Conservation (phyloP, 2,113 vertebrate genomes). For the Puffinus mauretanicus region DNA sequence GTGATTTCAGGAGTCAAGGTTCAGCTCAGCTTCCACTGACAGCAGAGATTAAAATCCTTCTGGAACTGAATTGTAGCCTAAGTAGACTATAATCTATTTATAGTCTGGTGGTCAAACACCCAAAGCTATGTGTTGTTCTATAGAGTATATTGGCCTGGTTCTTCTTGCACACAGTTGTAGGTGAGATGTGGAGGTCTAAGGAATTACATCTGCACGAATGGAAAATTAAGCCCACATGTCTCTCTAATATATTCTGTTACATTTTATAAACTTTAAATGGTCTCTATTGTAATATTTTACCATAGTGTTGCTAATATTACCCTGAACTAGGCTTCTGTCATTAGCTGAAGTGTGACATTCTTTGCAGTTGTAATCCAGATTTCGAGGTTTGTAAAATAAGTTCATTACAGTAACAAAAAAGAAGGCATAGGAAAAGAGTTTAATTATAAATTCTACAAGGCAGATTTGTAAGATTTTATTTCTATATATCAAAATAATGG, state of each 20-base stretch:
- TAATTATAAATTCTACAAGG: background rate
- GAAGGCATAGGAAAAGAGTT: background rate
- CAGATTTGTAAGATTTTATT: background rate
- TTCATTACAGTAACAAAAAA: background rate
- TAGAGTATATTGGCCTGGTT: background rate
- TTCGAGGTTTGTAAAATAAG: background rate
- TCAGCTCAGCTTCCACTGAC: background rate
- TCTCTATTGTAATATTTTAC: conserved; percentile 23
- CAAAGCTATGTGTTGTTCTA: background rate
- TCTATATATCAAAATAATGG: background rate
- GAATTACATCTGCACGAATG: background rate
- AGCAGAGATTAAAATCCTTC: background rate
- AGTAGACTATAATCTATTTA: background rate
- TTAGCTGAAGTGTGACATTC: conserved; percentile 35
- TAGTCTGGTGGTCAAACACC: background rate
- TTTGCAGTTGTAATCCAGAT: conserved; percentile 17
- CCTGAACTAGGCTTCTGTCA: conserved; percentile 4
- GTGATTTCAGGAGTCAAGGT: background rate
- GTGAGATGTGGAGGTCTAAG: background rate
- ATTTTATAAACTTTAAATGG: conserved; percentile 41
- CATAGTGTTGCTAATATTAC: conserved; percentile 21
- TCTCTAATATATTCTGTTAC: conserved; percentile 45
- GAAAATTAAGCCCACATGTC: conserved; percentile 41
- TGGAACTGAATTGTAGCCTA: background rate
- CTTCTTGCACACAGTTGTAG: background rate